Evolutionary conservation across 2,888 invertebrate genomes (phyloP), one percentile per base, ranked within the genome.

Genomic region (Lasioglossum malachurum): DNA sequence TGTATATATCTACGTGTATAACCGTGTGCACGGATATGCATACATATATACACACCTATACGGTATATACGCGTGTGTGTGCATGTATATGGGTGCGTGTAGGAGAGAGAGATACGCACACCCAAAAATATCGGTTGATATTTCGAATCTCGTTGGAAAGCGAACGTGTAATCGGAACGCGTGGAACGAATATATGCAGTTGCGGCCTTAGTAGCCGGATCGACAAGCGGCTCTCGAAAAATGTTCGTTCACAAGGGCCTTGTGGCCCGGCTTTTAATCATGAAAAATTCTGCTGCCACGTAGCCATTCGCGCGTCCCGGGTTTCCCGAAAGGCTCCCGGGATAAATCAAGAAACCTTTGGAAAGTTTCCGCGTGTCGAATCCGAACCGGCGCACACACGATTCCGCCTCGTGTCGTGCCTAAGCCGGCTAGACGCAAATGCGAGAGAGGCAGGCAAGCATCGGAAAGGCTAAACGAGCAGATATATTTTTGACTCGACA

Each of bases 271-370:
- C 14, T 67, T 53, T 57, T 57, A 69, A 57, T 71, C 31, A 14
- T 67, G 38, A 82, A 86, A 80, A 78, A 53, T 71, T 19, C 64
- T 89, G 89, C 88, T 89, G 89, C 88, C 88, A 84, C 86, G 90
- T 90, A 86, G 78, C 72, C 77, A 71, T 69, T 60, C 72, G 44
- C 16, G 60, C 27, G 41, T 57, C 38, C 60, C 14, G 69, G 23
- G 12, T 82, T 46, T 64, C 41, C 49, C 31, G 2, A 27, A 71
- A 16, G 14, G 27, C 23, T 5, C 4, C 8, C 4, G 57, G n/a
- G 49, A 27, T 10, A 49, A 31, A 75, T 35, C 14, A 27, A n/a
- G 12, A n/a, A 57, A 57, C 12, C 57, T n/a, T 46, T 14, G 31
- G 49, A 57, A 71, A 75, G 80, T 64, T n/a, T 85, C 84, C 84